Evolutionary conservation across 2,113 vertebrate species (phyloP).

Genomic region (Urocynchramus pylzowi): DNA sequence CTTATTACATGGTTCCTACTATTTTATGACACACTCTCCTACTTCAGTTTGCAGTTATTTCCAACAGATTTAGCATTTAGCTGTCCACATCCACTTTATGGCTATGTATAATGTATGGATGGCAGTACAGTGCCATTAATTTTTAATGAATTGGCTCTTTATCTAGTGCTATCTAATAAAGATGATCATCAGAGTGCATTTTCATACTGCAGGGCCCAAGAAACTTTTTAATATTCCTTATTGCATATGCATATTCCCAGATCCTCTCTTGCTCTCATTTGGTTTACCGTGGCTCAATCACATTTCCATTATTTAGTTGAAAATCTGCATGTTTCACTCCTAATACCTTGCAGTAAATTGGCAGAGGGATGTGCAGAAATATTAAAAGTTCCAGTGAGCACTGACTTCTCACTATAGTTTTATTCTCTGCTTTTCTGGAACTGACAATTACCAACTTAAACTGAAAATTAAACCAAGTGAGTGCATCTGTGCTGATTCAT

Average conservation of each 20-base stretch:
- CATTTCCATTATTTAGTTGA: conserved; percentile 63
- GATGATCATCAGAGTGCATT: conserved; percentile 70
- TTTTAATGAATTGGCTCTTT: conserved; percentile 74
- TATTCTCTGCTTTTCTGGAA: not conserved
- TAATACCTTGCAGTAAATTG: conserved; percentile 4
- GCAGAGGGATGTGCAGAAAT: not conserved
- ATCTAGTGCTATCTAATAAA: conserved; percentile 69
- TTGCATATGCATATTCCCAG: conserved; percentile 39
- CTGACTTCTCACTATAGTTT: not conserved
- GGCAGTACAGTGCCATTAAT: conserved; percentile 64
- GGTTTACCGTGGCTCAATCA: not conserved
- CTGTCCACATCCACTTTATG: conserved; percentile 69
- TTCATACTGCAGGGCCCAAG: conserved; percentile 63
- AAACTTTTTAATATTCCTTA: conserved; percentile 61
- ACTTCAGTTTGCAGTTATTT: conserved; percentile 70
- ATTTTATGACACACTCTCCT: conserved; percentile 60
- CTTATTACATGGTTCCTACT: conserved; percentile 54
- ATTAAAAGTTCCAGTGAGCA: not conserved
- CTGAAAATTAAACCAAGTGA: not conserved
- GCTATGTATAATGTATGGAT: conserved; percentile 70
- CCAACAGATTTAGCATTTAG: conserved; percentile 68
- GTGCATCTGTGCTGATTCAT: not conserved
- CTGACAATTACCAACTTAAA: not conserved
- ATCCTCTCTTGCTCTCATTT: not conserved
- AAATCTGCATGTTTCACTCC: conserved; percentile 33